Evolutionary conservation across 2,888 invertebrate genomes (phyloP).

Genomic region (Pyrochroa serraticornis): DNA sequence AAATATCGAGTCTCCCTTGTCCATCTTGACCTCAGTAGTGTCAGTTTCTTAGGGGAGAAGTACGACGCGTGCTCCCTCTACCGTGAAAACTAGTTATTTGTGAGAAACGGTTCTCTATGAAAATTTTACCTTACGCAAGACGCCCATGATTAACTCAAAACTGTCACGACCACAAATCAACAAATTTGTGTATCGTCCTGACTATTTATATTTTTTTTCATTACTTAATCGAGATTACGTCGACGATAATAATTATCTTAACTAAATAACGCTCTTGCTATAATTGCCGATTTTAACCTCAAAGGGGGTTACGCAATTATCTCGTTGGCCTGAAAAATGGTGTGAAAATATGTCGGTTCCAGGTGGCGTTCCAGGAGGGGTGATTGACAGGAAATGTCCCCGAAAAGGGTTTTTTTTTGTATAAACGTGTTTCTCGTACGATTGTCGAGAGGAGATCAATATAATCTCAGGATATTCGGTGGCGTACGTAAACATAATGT

Average conservation of each 20-base stretch:
- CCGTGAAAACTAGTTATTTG: background rate
- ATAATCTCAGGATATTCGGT: constrained; percentile 28
- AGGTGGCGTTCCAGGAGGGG: constrained; percentile 27
- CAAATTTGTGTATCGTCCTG: no score
- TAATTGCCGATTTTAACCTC: no score
- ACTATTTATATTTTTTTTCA: constrained; percentile 4
- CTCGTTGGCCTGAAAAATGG: background rate
- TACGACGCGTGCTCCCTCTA: background rate
- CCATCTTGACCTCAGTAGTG: constrained; percentile 39
- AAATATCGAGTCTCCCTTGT: constrained; percentile 49
- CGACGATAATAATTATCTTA: constrained; percentile 8
- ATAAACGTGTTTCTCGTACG: constrained; percentile 11
- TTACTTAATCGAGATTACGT: background rate
- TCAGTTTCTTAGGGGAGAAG: constrained; percentile 5
- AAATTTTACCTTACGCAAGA: no score
- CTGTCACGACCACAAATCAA: no score
- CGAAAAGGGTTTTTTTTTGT: constrained; percentile 31
- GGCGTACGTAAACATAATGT: constrained; percentile 16
- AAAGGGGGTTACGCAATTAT: no score
- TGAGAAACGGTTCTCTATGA: no score
- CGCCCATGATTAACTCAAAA: no score
- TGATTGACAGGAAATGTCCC: constrained; percentile 35
- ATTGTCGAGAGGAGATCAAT: constrained; percentile 9
- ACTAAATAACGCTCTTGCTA: background rate
- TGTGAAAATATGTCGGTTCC: constrained; percentile 23